phyloP scores from a whole-genome alignment of 1,140 invertebrate species.

The Formica exsecta region DNA sequence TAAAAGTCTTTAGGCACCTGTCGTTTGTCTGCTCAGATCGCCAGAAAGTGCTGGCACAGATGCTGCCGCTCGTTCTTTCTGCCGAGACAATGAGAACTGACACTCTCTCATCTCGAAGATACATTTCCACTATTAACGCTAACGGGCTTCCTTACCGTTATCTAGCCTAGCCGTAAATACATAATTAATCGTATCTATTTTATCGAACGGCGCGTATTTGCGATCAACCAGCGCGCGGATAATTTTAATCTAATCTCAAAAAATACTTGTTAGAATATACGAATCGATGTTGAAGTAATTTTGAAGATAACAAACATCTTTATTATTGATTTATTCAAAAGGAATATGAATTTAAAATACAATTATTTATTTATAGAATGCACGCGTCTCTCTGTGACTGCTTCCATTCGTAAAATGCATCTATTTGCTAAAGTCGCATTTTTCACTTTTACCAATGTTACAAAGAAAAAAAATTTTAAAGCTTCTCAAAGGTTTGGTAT shows the following conservation, averaged over 20 bases:
- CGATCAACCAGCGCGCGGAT: neutral
- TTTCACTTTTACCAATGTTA: neutral
- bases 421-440: neutral
- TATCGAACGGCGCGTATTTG: neutral
- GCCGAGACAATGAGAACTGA: constrained; percentile 54
- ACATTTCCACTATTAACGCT: constrained; percentile 58
- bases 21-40: constrained; percentile 47
- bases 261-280: neutral
- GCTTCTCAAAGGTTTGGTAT: neutral
- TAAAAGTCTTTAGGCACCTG: constrained; percentile 68
- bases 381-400: neutral
- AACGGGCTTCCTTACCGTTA: constrained; percentile 57
- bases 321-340: neutral
- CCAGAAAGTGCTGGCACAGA: constrained; percentile 56
- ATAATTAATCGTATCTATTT: constrained; percentile 63
- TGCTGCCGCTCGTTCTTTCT: constrained; percentile 59
- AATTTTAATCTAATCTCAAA: neutral
- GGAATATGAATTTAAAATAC: neutral
- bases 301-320: neutral
- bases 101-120: constrained; percentile 46
- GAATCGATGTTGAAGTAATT: neutral
- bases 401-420: constrained; percentile 1
- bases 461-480: neutral
- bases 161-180: constrained; percentile 47
- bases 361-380: neutral